These are phyloP conservation scores for Drosophila neonasuta DNA, from an alignment of 2,888 invertebrate species.

Conservation along the genomic window DNA sequence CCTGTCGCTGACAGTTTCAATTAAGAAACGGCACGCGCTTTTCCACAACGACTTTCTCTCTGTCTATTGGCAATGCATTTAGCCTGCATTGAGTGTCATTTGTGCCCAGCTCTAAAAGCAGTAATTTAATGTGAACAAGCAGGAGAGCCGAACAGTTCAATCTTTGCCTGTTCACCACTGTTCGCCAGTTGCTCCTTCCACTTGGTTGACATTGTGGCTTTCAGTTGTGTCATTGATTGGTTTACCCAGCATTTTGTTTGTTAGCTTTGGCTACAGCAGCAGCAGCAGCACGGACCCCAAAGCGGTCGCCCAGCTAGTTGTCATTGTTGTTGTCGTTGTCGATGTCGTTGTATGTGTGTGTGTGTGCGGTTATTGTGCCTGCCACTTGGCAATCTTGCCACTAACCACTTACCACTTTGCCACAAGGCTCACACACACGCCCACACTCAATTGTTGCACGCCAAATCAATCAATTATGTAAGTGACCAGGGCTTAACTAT, in stretches of 20 bases:
- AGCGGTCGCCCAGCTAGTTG: constrained; percentile 1
- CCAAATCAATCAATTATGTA: constrained; percentile 71
- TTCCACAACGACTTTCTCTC: neutral
- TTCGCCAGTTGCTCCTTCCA: constrained; percentile 38
- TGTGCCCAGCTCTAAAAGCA: constrained; percentile 33
- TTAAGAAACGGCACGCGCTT: constrained; percentile 55
- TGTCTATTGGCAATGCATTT: constrained; percentile 31
- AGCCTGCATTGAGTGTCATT: constrained; percentile 35
- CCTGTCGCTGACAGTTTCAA: too few species aligned
- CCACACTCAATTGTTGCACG: constrained; percentile 64
- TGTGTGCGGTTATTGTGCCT: constrained; percentile 37
- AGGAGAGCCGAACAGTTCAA: constrained; percentile 27
- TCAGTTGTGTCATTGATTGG: constrained; percentile 75
- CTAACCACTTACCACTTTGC: constrained; percentile 36
- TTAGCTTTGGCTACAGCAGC: constrained; percentile 53
- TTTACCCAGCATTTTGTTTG: constrained; percentile 73
- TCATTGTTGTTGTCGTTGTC: constrained; percentile 28
- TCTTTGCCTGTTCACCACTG: constrained; percentile 20
- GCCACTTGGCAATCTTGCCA: constrained; percentile 38
- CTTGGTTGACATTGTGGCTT: constrained; percentile 69
- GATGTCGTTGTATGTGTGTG: constrained; percentile 23
- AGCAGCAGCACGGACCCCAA: constrained; percentile 1
- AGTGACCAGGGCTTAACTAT: constrained; percentile 52
- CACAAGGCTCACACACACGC: constrained; percentile 32
- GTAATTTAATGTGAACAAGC: constrained; percentile 47